Percentiles rank a stretch among this genome's conserved stretches.
Conservation (phyloP, 23 tunicate genomes). For the Aplidium turbinatum region DNA sequence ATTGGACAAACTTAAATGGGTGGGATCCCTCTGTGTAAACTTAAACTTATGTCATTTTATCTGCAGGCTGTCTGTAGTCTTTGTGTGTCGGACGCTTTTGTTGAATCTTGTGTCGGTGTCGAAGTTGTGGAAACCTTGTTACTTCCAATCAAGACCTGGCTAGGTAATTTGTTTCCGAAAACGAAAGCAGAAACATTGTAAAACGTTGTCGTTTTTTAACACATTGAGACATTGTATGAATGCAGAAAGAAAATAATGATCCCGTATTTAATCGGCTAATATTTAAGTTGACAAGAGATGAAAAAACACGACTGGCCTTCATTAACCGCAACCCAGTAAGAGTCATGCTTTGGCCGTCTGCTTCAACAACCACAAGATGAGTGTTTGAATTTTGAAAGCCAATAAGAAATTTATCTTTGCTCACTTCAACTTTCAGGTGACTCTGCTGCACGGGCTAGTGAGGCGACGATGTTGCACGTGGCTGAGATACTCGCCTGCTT, state of each 20-base stretch:
- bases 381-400: no score
- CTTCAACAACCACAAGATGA: no score
- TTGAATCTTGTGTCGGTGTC: conserved; percentile 49
- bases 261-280: no score
- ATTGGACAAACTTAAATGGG: no score
- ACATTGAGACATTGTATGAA: neutral
- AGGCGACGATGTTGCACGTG: conserved; percentile 72
- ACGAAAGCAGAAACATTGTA: neutral
- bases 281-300: no score
- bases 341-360: no score
- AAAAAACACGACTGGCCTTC: no score
- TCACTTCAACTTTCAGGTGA: conserved; percentile 18
- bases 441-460: conserved; percentile 37
- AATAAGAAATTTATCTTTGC: no score
- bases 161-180: conserved; percentile 48
- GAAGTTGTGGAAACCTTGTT: conserved; percentile 52
- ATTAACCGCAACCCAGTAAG: no score
- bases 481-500: conserved; percentile 77
- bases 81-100: conserved; percentile 76
- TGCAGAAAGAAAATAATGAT: no score
- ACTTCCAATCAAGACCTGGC: conserved; percentile 70
- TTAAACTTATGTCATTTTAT: no score
- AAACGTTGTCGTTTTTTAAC: neutral
- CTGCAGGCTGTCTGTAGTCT: conserved; percentile 67
- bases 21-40: no score